Evolutionary conservation across 1,140 invertebrate genomes (phyloP), one percentile per base, ranked within the genome.

Genomic region (Scylla paramamosain): DNA sequence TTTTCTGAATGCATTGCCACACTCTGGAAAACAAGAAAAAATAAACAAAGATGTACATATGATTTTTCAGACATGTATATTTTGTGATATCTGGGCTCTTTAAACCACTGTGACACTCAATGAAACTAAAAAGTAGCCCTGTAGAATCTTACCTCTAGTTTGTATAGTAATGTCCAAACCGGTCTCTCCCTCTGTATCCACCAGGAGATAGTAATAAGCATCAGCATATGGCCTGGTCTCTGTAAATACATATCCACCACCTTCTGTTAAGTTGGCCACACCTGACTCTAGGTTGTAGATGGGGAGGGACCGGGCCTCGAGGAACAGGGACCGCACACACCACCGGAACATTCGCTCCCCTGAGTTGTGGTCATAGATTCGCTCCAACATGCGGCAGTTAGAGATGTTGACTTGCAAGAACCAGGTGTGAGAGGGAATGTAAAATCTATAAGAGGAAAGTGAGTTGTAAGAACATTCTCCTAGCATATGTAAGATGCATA

Each of bases 161-260:
- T 96, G 96, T 91, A 97, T 96, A 94, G 97, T 96, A 32, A 97
- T 95, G 93, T 94, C 90, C 32, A 97, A 97, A 45, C 96, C 96
- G 89, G 97, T 97, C 45, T 97, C 96, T 92, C 97, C 97, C 94
- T 97, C 97, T 6, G 97, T 97, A 52, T 97, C 96, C 48, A 97
- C 96, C 95, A 97, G 96, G 83, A 97, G 96, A 96, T 97, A 97
- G 96, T 97, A 97, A 96, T 97, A 97, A 88, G 97, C 97, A 96
- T 97, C 97, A 95, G 97, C 97, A 94, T 96, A 97, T 25, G 97
- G 97, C n/a, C 97, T 96, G n/a, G 96, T 96, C 96, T 97, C 97
- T 29, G 92, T 96, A 95, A 97, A 97, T 7, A 96, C 96, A 83
- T 97, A 97, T 83, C 96, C 97, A 96, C 96, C 96, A 32, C 96